Conservation (phyloP, 2,888 invertebrate species). For the Caenorhabditis sulstoni region DNA sequence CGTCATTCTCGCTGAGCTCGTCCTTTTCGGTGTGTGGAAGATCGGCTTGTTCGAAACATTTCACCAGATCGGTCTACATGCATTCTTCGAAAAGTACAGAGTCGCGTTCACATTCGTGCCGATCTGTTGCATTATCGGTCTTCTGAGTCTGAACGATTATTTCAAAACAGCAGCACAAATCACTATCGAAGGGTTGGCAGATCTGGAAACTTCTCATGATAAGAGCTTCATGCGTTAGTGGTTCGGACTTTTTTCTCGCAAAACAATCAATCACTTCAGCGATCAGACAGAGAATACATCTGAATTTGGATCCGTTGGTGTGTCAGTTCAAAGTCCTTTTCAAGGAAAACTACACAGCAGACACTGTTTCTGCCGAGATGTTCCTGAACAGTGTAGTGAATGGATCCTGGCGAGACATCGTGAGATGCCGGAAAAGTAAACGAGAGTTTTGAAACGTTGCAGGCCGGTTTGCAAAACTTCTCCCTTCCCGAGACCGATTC, state of each 20-base stretch:
- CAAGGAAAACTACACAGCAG: not conserved
- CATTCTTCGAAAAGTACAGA: constrained; percentile 7
- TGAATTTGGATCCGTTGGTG: not conserved
- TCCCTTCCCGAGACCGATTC: no score
- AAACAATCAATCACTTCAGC: not conserved
- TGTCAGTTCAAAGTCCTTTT: constrained; percentile 7
- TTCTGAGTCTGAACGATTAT: constrained; percentile 10
- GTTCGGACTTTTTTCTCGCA: not conserved
- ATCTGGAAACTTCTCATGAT: constrained; percentile 11
- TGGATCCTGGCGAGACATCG: not conserved
- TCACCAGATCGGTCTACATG: not conserved
- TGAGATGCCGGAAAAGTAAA: not conserved
- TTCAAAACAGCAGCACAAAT: not conserved
- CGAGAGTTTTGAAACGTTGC: no score
- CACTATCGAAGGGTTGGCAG: not conserved
- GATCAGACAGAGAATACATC: not conserved
- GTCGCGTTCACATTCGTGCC: constrained; percentile 19
- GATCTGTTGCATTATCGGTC: constrained; percentile 11
- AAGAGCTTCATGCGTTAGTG: constrained; percentile 25
- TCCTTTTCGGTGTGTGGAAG: constrained; percentile 18
- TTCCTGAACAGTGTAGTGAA: not conserved
- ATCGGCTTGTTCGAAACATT: not conserved
- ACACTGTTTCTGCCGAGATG: not conserved
- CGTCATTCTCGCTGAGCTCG: constrained; percentile 10
- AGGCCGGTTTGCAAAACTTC: no score